Evolutionary conservation across 2,113 vertebrate species (phyloP), one percentile per base, ranked within the genome.

Genomic region (Gnathonemus longibarbis): DNA sequence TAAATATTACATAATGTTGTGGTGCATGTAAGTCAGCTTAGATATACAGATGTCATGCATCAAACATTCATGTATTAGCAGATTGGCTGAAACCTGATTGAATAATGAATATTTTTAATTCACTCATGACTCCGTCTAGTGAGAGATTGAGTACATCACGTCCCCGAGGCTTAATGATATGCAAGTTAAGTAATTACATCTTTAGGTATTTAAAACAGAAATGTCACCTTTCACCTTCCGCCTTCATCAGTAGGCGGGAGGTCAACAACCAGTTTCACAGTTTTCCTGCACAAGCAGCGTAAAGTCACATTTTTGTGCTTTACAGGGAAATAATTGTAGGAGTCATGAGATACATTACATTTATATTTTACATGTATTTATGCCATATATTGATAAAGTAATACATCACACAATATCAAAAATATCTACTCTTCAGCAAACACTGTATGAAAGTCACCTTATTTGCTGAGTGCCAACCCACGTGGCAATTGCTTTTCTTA

Each of bases 401-500:
- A 80, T 80, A 35, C 74, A 80, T 80, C 35, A 80, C 62, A 80
- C 74, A 80, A 42, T 77, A 5, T 39, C 70, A 66, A 39, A 35
- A 77, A 35, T 7, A 10, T 77, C 74, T 87, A 53, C 49, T 52
- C 46, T 19, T 87, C 85, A 19, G 49, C 35, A 27, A 56, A 35
- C 85, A 35, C 8, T 35, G 7, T 1, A 35, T 87, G 85, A 87
- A 87, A 56, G 50, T 56, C 85, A 87, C 49, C 85, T 87, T 53
- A 53, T 56, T 53, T 31, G 8, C 31, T 13, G 85, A 27, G 49
- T 17, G 21, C 27, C 48, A 27, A 15, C 49, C 46, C 27, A 84
- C 1, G 9, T 87, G 84, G 24, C 45, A 27, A 70, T 56, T 74
- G 39, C 88, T 80, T 85, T 90, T 88, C 62, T 92, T 91, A 93